Percentiles rank a stretch among this genome's conserved stretches.
Conservation (phyloP, 2,797 vertebrate species). For the Stomatorhinus walkeri region DNA sequence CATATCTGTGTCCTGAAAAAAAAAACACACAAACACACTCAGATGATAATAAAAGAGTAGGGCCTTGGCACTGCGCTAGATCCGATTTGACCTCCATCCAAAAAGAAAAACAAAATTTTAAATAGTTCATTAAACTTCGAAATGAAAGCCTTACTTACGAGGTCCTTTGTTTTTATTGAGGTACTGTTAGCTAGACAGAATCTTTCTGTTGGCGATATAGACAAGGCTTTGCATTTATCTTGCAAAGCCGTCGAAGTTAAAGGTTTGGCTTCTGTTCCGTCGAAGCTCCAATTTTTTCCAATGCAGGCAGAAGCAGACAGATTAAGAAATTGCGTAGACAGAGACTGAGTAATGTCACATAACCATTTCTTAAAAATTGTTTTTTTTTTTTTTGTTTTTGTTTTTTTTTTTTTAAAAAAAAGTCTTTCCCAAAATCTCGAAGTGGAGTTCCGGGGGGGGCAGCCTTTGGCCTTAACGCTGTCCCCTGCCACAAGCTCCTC, state of each 20-base stretch:
- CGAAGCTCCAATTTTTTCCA: conserved; percentile 48
- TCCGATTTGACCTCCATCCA: conserved; percentile 7
- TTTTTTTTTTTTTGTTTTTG: neutral
- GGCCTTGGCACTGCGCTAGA: conserved; percentile 2
- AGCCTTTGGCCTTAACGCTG: conserved; percentile 22
- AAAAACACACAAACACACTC: conserved; percentile 15
- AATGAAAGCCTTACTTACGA: conserved; percentile 56
- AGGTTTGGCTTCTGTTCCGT: conserved; percentile 25
- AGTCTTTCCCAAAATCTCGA: conserved; percentile 26
- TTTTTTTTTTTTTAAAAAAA: neutral
- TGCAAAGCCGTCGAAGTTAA: conserved; percentile 14
- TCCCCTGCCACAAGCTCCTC: neutral
- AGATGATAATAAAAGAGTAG: neutral
- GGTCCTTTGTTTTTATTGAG: conserved; percentile 20
- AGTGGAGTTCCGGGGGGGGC: conserved; percentile 3
- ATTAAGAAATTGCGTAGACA: conserved; percentile 38
- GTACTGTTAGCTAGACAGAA: conserved; percentile 12
- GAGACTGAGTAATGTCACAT: conserved; percentile 35
- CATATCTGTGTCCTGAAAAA: conserved; percentile 52
- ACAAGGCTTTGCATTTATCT: neutral
- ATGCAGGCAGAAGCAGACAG: conserved; percentile 48
- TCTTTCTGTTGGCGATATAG: conserved; percentile 8
- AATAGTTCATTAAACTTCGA: conserved; percentile 32
- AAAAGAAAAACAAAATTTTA: conserved; percentile 44
- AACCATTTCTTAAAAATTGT: conserved; percentile 37